A percentile compares a stretch with the other conserved stretches of the same genome.
These are phyloP conservation scores for Pachymerium ferrugineum DNA, from an alignment of 2,888 invertebrate species.

Conservation along the genomic window DNA sequence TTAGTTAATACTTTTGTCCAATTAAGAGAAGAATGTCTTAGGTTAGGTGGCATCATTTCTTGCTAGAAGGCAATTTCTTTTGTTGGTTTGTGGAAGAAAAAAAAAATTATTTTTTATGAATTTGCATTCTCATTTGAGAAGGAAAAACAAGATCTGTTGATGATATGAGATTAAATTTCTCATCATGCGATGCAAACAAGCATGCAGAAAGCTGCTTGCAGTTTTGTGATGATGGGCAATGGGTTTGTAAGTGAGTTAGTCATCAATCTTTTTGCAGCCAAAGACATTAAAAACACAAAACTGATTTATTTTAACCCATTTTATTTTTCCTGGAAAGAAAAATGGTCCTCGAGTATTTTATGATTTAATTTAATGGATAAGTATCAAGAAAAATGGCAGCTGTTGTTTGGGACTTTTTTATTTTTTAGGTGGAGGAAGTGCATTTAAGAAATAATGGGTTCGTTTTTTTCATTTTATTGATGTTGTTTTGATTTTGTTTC, in stretches of 20 bases:
- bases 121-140: neutral
- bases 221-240: constrained; percentile 12
- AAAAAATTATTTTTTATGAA: neutral
- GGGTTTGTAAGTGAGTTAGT: constrained; percentile 13
- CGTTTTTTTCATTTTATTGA: neutral
- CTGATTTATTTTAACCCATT: neutral
- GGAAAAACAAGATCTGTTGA: constrained; percentile 13
- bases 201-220: neutral
- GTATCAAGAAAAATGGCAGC: constrained; percentile 2
- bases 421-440: neutral
- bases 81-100: no score
- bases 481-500: constrained; percentile 1
- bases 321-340: neutral
- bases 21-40: no score
- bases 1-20: no score
- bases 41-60: no score
- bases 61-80: no score
- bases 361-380: constrained; percentile 1
- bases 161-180: constrained; percentile 2
- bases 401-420: neutral
- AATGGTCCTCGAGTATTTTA: neutral
- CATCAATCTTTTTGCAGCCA: neutral
- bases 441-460: neutral
- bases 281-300: constrained; percentile 13
- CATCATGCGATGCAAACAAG: constrained; percentile 3